Percentiles rank a stretch among this genome's conserved stretches.
Evolutionary conservation across 2,113 vertebrate genomes (phyloP).

Genomic region (Lanius ludovicianus): DNA sequence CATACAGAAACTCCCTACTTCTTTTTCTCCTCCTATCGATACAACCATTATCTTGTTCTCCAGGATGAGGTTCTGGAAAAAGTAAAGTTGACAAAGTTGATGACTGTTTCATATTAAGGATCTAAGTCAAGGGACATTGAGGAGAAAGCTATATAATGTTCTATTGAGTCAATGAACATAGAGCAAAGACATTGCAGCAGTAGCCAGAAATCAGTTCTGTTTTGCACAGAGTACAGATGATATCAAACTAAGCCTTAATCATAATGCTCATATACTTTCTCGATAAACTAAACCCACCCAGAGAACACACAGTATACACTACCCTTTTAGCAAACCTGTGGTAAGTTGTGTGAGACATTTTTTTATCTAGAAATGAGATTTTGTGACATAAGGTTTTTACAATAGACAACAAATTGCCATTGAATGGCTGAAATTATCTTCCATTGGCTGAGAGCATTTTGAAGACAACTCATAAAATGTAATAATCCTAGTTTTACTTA

Average conservation of each 20-base stretch:
- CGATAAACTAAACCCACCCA: neutral
- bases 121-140: neutral
- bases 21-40: neutral
- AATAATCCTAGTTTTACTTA: neutral
- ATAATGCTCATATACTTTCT: neutral
- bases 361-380: neutral
- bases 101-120: neutral
- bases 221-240: neutral
- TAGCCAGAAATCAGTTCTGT: neutral
- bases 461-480: neutral
- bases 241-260: neutral
- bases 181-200: neutral
- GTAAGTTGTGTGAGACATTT: neutral
- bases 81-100: neutral
- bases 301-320: neutral
- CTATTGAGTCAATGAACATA: neutral
- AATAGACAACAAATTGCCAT: neutral
- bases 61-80: neutral
- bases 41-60: neutral
- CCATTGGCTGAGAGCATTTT: neutral
- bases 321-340: neutral
- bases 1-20: neutral
- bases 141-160: neutral
- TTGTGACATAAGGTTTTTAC: neutral
- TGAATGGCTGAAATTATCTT: neutral